A percentile compares a stretch with the other conserved stretches of the same genome.
Conservation (phyloP, 2,888 invertebrate genomes). For the Trachelus stipa region DNA sequence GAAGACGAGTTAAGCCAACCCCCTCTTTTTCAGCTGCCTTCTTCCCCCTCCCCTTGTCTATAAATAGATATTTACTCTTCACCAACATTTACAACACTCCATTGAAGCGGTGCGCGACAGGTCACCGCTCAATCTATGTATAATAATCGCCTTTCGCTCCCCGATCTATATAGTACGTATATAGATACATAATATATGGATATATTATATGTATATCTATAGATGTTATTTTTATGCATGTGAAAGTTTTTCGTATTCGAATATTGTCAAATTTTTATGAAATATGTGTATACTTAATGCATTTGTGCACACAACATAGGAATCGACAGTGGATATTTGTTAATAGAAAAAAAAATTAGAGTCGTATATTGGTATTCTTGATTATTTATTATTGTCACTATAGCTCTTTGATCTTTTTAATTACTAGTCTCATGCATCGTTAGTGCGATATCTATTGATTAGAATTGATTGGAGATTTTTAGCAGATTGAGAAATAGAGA, state of each 20-base stretch:
- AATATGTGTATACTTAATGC: neutral
- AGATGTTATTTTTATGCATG: neutral
- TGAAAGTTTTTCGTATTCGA: neutral
- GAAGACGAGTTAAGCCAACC: slow-evolving; percentile 18
- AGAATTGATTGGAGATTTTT: neutral
- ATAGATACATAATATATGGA: neutral
- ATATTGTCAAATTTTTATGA: neutral
- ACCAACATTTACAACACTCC: slow-evolving; percentile 64
- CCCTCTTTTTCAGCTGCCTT: slow-evolving; percentile 26
- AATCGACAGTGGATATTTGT: neutral
- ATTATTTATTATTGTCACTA: neutral
- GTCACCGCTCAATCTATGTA: slow-evolving; percentile 67
- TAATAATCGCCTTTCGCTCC: neutral
- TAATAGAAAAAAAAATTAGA: neutral
- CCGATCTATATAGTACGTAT: neutral
- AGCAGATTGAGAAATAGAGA: neutral
- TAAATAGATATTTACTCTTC: slow-evolving; percentile 64
- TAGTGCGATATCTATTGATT: neutral
- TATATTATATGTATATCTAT: neutral
- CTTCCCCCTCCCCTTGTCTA: slow-evolving; percentile 36
- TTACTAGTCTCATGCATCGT: neutral
- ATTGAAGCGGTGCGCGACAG: slow-evolving; percentile 66
- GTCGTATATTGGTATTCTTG: neutral
- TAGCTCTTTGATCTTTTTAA: neutral
- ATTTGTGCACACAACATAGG: neutral